Base-by-base conservation (phyloP, 2,888 invertebrate genomes). In the Amaurobius ferox region DNA sequence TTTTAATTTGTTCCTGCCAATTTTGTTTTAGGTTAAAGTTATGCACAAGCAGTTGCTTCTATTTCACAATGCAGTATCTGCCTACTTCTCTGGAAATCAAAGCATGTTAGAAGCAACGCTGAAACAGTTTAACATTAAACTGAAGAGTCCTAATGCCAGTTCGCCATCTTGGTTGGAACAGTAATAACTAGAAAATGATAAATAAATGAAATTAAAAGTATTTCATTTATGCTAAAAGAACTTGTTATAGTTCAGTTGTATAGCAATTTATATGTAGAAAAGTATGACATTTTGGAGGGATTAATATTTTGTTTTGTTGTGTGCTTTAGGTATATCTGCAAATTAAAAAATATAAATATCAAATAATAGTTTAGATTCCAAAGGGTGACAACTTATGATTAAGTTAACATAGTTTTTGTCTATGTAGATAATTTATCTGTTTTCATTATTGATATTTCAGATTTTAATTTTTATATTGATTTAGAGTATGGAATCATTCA, bases 31-130 rank as follows among this genome's bases (percentile, higher is more conserved):
- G 97, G 96, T 98, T 90, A 98, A 98, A 92, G 98, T 98, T 89
- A 98, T 99, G 98, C 98, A 98, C 92, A 98, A 98, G 91, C 98
- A 99, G 91, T 93, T 99, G 88, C 93, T 98, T 79, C 92, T 99
- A 89, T 96, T 98, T 92, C 98, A 99, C 92, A 98, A 98, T 92
- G 98, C 98, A 0, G 95, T 98, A 83, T 96, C 98, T 39, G 98
- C 98, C 7, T 99, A 98, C 93, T 98, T 98, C 93, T 97, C 97
- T 90, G 98, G 98, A 77, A 99, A 99, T 93, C 96, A 97, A 91
- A 94, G 95, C 87, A 96, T 97, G 87, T 92, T 99, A 79, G 98
- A 98, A 91, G 96, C 96, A 30, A 97, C 98, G 26, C 93, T 98
- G 89, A 96, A 97, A 90, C 98, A 98, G 93, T 98, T 98, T 92